These are phyloP conservation scores for Rhynchophorus ferrugineus DNA, from an alignment of 1,140 invertebrate genomes.

Conservation along the genomic window DNA sequence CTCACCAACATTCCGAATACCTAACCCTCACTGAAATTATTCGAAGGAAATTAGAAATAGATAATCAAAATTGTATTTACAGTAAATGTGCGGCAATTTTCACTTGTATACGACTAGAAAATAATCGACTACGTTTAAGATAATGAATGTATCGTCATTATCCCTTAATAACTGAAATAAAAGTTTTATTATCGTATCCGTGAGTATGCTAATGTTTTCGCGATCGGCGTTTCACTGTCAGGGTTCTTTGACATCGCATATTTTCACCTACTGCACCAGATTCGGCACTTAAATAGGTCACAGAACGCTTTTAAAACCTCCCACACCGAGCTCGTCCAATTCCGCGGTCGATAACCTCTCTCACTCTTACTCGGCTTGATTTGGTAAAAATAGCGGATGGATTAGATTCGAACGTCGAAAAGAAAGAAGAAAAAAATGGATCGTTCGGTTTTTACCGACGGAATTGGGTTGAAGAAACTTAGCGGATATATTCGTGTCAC, in stretches of 20 bases:
- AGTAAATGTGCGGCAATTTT: too few relatives aligned
- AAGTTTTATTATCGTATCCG: background rate
- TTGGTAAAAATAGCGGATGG: background rate
- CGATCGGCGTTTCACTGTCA: slow-evolving; percentile 3
- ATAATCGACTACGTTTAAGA: too few relatives aligned
- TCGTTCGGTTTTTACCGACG: background rate
- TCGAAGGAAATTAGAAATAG: too few relatives aligned
- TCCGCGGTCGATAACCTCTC: slow-evolving; percentile 1
- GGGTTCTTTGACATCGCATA: slow-evolving; percentile 2
- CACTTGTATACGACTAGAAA: too few relatives aligned
- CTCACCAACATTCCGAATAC: too few relatives aligned
- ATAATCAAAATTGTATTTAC: too few relatives aligned
- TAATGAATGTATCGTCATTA: too few relatives aligned
- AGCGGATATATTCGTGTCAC: background rate
- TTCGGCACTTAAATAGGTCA: background rate
- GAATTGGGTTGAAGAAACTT: background rate
- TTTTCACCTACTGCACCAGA: slow-evolving; percentile 4
- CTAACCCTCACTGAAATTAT: too few relatives aligned
- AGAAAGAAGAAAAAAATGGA: background rate
- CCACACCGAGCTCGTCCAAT: background rate
- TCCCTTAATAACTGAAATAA: background rate
- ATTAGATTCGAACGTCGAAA: background rate
- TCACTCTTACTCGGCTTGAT: background rate
- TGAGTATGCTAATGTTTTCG: slow-evolving; percentile 2
- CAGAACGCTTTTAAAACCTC: background rate